phyloP scores from a whole-genome alignment of 1,140 invertebrate species.

The Ostrea denselamellosa region DNA sequence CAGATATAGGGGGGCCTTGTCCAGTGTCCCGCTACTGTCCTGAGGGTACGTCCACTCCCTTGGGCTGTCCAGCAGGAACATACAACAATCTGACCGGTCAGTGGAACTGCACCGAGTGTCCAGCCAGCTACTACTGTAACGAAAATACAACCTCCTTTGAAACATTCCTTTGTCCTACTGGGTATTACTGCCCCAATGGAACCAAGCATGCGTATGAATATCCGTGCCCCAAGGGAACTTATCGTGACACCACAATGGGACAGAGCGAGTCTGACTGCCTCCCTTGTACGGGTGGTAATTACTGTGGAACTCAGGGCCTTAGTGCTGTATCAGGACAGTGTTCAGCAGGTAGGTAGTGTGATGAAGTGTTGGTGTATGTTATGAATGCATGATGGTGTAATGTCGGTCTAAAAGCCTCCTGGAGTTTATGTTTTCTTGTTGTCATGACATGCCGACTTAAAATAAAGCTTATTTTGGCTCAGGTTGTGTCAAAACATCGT shows the following conservation, averaged over 20 bases:
- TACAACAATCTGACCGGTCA: constrained; percentile 75
- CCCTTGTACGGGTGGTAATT: constrained; percentile 71
- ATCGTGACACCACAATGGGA: constrained; percentile 63
- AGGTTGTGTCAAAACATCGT: no score
- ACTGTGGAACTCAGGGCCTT: constrained; percentile 70
- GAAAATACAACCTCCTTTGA: constrained; percentile 73
- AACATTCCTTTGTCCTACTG: constrained; percentile 70
- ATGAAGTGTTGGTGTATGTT: not conserved
- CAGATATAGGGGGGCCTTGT: constrained; percentile 72
- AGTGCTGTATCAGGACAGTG: constrained; percentile 67
- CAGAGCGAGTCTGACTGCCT: constrained; percentile 67
- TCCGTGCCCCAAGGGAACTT: constrained; percentile 74
- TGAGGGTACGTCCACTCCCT: constrained; percentile 71
- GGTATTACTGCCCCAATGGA: constrained; percentile 74
- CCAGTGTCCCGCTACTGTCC: constrained; percentile 75
- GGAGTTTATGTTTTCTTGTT: no score
- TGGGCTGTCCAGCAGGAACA: constrained; percentile 71
- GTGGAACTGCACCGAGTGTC: constrained; percentile 69
- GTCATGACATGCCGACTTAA: no score
- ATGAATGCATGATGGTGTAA: no score
- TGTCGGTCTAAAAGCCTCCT: no score
- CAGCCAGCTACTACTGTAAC: constrained; percentile 73
- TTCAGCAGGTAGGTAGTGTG: constrained; percentile 65
- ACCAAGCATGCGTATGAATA: constrained; percentile 65
- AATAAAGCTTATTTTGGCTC: no score